Base-by-base conservation (phyloP, 30 jellyfish, hydroid and myxozoan species). In the Hydractinia symbiolongicarpus region DNA sequence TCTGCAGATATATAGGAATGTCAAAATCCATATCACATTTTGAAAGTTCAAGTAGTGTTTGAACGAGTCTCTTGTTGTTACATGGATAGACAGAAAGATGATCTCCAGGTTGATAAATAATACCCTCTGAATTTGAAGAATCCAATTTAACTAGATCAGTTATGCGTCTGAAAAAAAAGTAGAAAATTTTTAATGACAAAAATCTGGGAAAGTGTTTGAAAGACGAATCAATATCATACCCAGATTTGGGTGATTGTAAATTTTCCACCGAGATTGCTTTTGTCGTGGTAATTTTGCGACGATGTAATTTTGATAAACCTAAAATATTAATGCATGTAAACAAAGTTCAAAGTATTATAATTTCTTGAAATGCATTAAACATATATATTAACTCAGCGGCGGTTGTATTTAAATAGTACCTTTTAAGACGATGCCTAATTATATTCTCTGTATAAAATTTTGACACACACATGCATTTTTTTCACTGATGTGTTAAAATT, bases 31-130 rank as follows among this genome's bases (percentile, higher is more conserved):
- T n/a, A 5, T 71, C 66, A 20, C 80, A 83, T 77, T 70, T 80
- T 17, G 84, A 54, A 16, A 66, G 54, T 50, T 79, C 82, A 53
- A 93, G 76, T 75, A 93, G 73, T 50, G 67, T 67, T 71, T 83
- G 56, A 73, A 93, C 96, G 56, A 87, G 61, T 54, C 55, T 88
- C 51, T 55, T 16, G 8, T 73, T 76, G 76, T 93, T 93, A 14
- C 67, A 83, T 56, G 98, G 94, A 69, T 87, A 83, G n/a, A 93
- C 86, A 49, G 94, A 94, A 4, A 93, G 85, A 79, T 93, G 98
- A 64, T 93, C 98, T 9, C 98, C 98, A 51, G 98, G 96, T 30
- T 11, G 80, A 73, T 86, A 86, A 10, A 51, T 11, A 49, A 87
- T 66, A 5, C 82, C 85, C 16, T 86, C 79, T 1, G 53, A 16